Evolutionary conservation across 1,140 invertebrate species (phyloP), one percentile per base, ranked within the genome.

Genomic region (Hirudo medicinalis): DNA sequence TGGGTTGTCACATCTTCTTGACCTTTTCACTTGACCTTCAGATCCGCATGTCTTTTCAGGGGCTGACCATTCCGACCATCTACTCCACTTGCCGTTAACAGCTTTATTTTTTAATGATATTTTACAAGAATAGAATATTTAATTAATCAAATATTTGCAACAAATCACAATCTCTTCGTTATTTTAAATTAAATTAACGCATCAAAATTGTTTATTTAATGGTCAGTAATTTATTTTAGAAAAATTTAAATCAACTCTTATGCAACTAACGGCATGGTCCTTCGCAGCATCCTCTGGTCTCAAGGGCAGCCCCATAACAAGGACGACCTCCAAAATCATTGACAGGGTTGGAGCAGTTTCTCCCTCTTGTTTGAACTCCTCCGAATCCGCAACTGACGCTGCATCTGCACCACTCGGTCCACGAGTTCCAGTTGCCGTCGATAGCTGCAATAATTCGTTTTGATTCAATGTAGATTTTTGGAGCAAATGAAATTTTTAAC

Each of bases 1-100:
- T 0, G 79, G 79, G 70, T 67, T 43, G n/a, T 40, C 82, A 76
- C 88, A 89, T 63, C 78, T 79, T 75, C 87, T 80, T 5, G 78
- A 80, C 74, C 87, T 80, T 76, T 84, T 85, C 6, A 68, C 67
- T 11, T 36, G 29, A n/a, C 67, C 67, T 11, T 68, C n/a, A n/a
- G 29, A 29, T 36, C 67, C 67, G 32, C 67, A 68, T 0, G 67
- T 68, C 29, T n/a, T 40, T 27, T 29, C 29, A 25, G 36, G n/a
- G n/a, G 69, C 29, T 53, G 69, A 70, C 69, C 69, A 70, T 32
- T 70, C 69, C 36, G 27, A 22, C 69, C 69, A 70, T n/a, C 22
- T 29, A 32, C 69, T 53, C 69, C 69, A 70, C 36, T 55, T 43
- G 69, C 69, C 69, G 67, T 29, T 9, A n/a, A 68, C 40, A 6